Base-by-base conservation (phyloP, 2,797 vertebrate genomes). In the Serranus cabrilla region DNA sequence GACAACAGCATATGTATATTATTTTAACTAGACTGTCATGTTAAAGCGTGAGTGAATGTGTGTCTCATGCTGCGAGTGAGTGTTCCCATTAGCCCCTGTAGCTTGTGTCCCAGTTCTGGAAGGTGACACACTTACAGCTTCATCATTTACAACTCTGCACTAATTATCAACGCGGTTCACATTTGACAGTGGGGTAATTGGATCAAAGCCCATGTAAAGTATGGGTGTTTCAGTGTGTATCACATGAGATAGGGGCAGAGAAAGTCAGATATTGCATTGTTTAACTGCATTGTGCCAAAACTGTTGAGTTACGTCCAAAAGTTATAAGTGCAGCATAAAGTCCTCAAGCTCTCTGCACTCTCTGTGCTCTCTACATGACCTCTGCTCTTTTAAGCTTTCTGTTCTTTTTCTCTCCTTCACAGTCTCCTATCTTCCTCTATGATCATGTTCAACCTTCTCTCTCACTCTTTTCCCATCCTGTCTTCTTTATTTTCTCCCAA, bases 61-160 rank as follows among this genome's bases (percentile, higher is more conserved):
- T 81, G 76, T 71, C 59, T 78, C 51, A 52, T 7, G 34, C 43
- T 71, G 72, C 78, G 60, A 81, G 70, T 37, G 61, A 64, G 62
- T 73, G 78, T 82, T 79, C 82, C 71, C 80, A 83, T 87, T 76
- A 83, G 83, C 60, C 76, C 70, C 76, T 76, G 78, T 78, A 83
- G 89, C 78, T 87, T 61, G 76, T 88, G 91, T 82, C 91, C 91
- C 80, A 92, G 45, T 92, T 94, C 82, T 84, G 74, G 27, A 93
- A 91, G 92, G 90, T 93, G 91, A 92, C 92, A 93, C 87, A 92
- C 83, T 93, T 94, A 88, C 58, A 87, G 84, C 82, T 61, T 76
- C 73, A 89, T 85, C 85, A 78, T 81, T 31, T 2, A 78, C 80
- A 83, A 60, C 71, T 78, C 81, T 81, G 83, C 46, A 55, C 88